These are phyloP conservation scores for Sandelia bainsii DNA, from an alignment of 2,797 vertebrate genomes.

Conservation along the genomic window DNA sequence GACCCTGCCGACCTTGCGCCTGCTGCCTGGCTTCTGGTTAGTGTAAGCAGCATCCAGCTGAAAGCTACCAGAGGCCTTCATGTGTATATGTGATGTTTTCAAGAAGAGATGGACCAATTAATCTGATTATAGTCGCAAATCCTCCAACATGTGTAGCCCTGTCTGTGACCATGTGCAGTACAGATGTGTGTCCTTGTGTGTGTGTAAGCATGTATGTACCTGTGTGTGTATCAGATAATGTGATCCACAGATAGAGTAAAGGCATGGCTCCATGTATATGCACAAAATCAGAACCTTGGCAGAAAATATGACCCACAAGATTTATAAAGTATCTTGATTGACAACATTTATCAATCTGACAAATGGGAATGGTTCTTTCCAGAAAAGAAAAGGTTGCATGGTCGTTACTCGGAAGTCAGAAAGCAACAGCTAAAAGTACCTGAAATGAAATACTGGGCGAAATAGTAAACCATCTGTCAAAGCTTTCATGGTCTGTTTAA, in stretches of 20 bases:
- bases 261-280: constrained; percentile 13
- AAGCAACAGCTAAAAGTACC: constrained; percentile 72
- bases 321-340: constrained; percentile 44
- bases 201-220: constrained; percentile 66
- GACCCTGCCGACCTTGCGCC: constrained; percentile 73
- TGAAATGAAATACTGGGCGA: constrained; percentile 82
- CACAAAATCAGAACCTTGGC: constrained; percentile 22
- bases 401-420: constrained; percentile 61
- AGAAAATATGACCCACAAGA: constrained; percentile 41
- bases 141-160: constrained; percentile 89
- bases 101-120: constrained; percentile 90
- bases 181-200: constrained; percentile 88
- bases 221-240: constrained; percentile 51
- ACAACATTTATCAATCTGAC: constrained; percentile 50
- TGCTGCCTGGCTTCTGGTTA: constrained; percentile 81
- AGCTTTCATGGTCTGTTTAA: constrained; percentile 84
- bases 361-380: constrained; percentile 36
- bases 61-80: constrained; percentile 77
- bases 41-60: constrained; percentile 78
- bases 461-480: constrained; percentile 84
- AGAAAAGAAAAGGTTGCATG: constrained; percentile 32
- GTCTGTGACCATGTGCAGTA: constrained; percentile 88
- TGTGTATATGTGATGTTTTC: constrained; percentile 79
- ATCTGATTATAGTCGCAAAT: constrained; percentile 94
- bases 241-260: constrained; percentile 36